Percentiles rank a stretch among this genome's conserved stretches.
Conservation (phyloP, 2,797 vertebrate species). For the Lepidocolaptes lacrymiger region DNA sequence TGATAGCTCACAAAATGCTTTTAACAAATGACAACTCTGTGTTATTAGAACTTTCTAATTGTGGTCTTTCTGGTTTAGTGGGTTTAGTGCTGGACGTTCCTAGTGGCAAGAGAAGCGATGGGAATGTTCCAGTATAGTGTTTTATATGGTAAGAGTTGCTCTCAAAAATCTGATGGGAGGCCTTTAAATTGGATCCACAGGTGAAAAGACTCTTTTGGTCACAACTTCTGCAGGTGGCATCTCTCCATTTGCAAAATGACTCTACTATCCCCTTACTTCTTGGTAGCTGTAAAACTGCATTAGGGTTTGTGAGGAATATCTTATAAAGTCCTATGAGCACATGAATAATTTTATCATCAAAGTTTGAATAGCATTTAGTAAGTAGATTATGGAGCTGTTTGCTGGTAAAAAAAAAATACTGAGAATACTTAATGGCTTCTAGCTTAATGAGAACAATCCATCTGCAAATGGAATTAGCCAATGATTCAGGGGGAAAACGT, state of each 20-base stretch:
- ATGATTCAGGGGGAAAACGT: neutral
- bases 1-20: neutral
- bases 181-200: neutral
- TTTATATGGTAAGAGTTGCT: neutral
- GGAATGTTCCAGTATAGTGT: neutral
- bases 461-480: neutral
- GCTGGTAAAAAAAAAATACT: neutral
- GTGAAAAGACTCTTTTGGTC: neutral
- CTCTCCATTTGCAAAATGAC: neutral
- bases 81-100: neutral
- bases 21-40: neutral
- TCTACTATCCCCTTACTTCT: neutral
- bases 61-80: neutral
- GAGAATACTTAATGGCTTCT: neutral
- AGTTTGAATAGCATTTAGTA: neutral
- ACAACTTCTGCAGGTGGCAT: neutral
- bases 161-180: neutral
- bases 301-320: neutral
- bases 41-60: neutral
- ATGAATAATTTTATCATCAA: neutral
- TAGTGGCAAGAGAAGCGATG: neutral
- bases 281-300: neutral
- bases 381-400: neutral
- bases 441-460: constrained; percentile 17
- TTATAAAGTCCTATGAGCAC: neutral